A percentile compares a stretch with the other conserved stretches of the same genome.
phyloP scores from a whole-genome alignment of 2,797 vertebrate species.

The Silurus lanzhouensis region DNA sequence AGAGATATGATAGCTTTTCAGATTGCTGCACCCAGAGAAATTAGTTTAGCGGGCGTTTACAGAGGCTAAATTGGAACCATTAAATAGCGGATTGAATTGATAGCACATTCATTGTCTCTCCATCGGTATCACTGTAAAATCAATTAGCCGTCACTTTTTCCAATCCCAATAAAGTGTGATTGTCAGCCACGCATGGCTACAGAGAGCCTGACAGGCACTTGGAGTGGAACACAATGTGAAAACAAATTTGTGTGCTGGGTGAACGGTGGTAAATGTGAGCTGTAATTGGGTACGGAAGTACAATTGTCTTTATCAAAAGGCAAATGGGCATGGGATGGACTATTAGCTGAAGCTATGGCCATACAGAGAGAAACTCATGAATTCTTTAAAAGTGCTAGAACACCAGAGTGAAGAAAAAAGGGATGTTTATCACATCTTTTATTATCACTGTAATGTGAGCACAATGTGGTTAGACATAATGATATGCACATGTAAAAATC shows the following conservation, averaged over 20 bases:
- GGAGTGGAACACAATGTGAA: conserved; percentile 74
- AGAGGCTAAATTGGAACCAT: conserved; percentile 99
- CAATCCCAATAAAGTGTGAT: conserved; percentile 98
- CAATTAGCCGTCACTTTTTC: conserved; percentile 99
- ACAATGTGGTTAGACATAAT: conserved; percentile 21
- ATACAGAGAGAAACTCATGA: conserved; percentile 64
- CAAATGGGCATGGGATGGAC: conserved; percentile 71
- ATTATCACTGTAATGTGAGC: conserved; percentile 58
- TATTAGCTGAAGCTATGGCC: conserved; percentile 72
- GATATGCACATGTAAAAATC: conserved; percentile 46
- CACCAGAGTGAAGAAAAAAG: conserved; percentile 44
- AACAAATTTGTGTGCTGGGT: conserved; percentile 73
- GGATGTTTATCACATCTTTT: conserved; percentile 69
- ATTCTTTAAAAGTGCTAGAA: conserved; percentile 62
- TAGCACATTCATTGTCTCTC: conserved; percentile 99
- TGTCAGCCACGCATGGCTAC: conserved; percentile 91
- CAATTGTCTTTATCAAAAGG: conserved; percentile 78
- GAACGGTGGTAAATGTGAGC: conserved; percentile 70
- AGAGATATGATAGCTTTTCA: conserved; percentile 99
- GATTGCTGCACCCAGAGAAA: conserved; percentile 99
- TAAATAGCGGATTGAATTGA: conserved; percentile 99
- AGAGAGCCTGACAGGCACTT: conserved; percentile 87
- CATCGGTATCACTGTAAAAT: conserved; percentile 99
- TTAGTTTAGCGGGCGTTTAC: conserved; percentile 99
- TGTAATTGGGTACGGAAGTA: conserved; percentile 75